Evolutionary conservation across 2,797 vertebrate species (phyloP).

Genomic region (Darevskia mixta): DNA sequence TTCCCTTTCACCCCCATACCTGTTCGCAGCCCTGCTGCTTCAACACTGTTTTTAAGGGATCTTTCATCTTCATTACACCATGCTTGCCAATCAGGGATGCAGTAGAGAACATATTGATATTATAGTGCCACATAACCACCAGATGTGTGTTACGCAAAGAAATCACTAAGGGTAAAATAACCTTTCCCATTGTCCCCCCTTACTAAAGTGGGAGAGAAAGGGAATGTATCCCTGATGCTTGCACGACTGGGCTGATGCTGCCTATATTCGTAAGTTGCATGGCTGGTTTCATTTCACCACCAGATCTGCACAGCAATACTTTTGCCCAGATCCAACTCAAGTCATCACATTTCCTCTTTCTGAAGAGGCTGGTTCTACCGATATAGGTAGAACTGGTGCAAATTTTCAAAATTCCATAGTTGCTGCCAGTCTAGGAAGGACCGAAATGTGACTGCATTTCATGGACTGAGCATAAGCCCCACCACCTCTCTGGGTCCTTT

Average conservation of each 20-base stretch:
- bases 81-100: background rate
- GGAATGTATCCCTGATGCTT: background rate
- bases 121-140: background rate
- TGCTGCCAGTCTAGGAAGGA: background rate
- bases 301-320: background rate
- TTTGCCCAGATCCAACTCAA: background rate
- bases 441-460: too few relatives aligned
- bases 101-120: background rate
- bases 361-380: background rate
- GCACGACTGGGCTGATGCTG: background rate
- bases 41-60: background rate
- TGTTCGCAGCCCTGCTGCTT: background rate
- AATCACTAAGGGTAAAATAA: conserved; percentile 1
- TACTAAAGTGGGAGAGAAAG: background rate
- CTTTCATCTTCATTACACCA: background rate
- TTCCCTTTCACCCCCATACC: background rate
- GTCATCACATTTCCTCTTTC: background rate
- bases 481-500: too few relatives aligned
- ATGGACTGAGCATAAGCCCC: too few relatives aligned
- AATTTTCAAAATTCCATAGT: background rate
- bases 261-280: background rate
- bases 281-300: background rate
- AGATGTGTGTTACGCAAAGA: background rate
- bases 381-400: background rate
- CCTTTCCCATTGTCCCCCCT: background rate